A percentile compares a stretch with the other conserved stretches of the same genome.
Evolutionary conservation across 2,113 vertebrate genomes (phyloP).

Genomic region (Anguilla japonica): DNA sequence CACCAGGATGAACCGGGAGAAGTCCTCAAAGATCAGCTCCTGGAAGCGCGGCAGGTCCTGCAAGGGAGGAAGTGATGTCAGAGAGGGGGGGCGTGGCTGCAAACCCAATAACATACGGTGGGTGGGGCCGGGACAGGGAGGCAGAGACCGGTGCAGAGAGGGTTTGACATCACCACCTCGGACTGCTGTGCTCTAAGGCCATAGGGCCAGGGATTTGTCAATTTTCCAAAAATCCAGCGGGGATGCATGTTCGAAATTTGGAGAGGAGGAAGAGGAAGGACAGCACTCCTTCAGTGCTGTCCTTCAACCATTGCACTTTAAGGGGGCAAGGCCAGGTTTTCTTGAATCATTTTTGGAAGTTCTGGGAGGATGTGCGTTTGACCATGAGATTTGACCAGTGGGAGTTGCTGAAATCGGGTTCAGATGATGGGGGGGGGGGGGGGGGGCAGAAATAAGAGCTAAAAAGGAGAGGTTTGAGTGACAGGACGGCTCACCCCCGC

Average conservation of each 20-base stretch:
- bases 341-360: too few relatives aligned
- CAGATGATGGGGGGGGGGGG: too few relatives aligned
- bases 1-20: constrained; percentile 86
- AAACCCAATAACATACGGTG: not conserved
- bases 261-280: not conserved
- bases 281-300: too few relatives aligned
- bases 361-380: too few relatives aligned
- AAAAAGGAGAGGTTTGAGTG: not conserved
- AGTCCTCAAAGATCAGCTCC: constrained; percentile 95
- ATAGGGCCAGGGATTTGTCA: too few relatives aligned
- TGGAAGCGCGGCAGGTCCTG: constrained; percentile 87
- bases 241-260: too few relatives aligned
- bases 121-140: not conserved
- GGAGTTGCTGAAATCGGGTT: too few relatives aligned
- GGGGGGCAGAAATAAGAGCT: not conserved
- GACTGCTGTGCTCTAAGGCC: too few relatives aligned
- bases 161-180: too few relatives aligned
- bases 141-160: not conserved
- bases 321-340: too few relatives aligned
- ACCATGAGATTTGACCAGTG: not conserved
- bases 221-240: too few relatives aligned
- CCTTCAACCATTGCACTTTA: too few relatives aligned
- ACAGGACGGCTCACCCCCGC: constrained; percentile 68
- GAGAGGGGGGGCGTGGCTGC: not conserved
- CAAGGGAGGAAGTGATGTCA: not conserved